These are phyloP conservation scores for Dendrophyllia cribrosa DNA, from an alignment of 64 coral and sea anemone species.

Conservation along the genomic window DNA sequence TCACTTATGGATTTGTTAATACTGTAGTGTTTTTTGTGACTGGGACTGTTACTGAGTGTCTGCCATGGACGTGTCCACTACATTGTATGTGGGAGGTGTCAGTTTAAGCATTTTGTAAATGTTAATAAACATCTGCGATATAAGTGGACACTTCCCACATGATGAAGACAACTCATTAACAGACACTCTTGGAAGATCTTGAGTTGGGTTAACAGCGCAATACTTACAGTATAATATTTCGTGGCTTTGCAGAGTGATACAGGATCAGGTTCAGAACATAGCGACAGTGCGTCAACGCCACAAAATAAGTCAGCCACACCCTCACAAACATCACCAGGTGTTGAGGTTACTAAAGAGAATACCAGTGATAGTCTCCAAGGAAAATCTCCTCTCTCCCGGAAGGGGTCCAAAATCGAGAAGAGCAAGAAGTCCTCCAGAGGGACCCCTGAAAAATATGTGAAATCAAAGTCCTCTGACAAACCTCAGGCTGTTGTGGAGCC, in stretches of 20 bases:
- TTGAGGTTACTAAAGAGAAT: constrained; percentile 22
- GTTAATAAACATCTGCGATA: too few relatives aligned
- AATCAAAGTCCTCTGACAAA: constrained; percentile 41
- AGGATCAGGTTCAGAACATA: constrained; percentile 23
- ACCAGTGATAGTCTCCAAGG: background rate
- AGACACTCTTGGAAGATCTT: too few relatives aligned
- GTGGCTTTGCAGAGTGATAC: constrained; percentile 13
- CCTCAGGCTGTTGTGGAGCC: constrained; percentile 26
- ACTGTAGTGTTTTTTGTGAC: too few relatives aligned
- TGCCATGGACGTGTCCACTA: too few relatives aligned
- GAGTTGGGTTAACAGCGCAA: too few relatives aligned
- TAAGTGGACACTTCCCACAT: too few relatives aligned
- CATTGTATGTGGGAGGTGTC: too few relatives aligned
- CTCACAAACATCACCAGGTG: constrained; percentile 24
- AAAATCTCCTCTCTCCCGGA: background rate
- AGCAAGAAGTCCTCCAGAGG: constrained; percentile 11
- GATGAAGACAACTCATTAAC: too few relatives aligned
- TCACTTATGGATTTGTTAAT: too few relatives aligned
- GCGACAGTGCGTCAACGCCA: constrained; percentile 39
- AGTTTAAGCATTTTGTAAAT: too few relatives aligned
- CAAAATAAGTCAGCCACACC: constrained; percentile 6
- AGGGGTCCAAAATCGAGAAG: constrained; percentile 3
- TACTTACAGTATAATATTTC: background rate
- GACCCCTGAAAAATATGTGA: constrained; percentile 23
- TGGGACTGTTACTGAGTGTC: too few relatives aligned